Evolutionary conservation across 1,140 invertebrate species (phyloP), one percentile per base, ranked within the genome.

Genomic region (Teleogryllus occipitalis): DNA sequence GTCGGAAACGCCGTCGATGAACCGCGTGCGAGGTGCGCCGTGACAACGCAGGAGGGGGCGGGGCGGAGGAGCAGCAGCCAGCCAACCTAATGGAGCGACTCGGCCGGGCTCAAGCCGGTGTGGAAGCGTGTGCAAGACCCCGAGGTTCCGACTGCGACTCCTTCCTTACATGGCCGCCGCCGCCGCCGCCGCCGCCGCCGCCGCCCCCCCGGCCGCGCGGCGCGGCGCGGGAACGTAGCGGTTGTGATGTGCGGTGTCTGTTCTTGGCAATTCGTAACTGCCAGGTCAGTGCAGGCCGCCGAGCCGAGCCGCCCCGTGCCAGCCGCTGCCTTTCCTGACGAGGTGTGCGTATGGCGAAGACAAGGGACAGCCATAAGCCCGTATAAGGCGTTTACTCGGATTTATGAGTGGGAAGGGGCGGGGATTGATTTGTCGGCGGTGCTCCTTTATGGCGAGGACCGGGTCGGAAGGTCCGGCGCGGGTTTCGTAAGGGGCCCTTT

Each of bases 181-280:
- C 54, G 54, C 18, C 10, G 18, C 10, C 10, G 10, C 10, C 54
- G 54, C 10, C 27, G 54, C 54, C 18, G 18, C 54, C 54, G 54
- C 54, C 54, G 54, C 18, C 10, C 0, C 10, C 10, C n/a, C n/a
- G n/a, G 10, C 10, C 54, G 54, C 2, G 27, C 27, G 1, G 27
- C 1, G 27, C 27, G 27, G 27, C 27, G 27, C 27, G 27, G 27
- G 54, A 65, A 65, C 54, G 54, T 65, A 65, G 54, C 54, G 54
- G 54, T 65, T 65, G 54, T 65, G 54, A 65, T 65, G 54, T 65
- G 54, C 54, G 54, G 54, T 65, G 54, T 65, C 54, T 65, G 54
- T 65, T 65, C 54, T 65, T 65, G 54, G 54, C 54, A 65, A 65
- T 65, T 65, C 54, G 54, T 65, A 65, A 65, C 54, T 65, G 54